These are phyloP conservation scores for Lasioglossum pauxillum DNA, from an alignment of 2,888 invertebrate genomes.

Conservation along the genomic window DNA sequence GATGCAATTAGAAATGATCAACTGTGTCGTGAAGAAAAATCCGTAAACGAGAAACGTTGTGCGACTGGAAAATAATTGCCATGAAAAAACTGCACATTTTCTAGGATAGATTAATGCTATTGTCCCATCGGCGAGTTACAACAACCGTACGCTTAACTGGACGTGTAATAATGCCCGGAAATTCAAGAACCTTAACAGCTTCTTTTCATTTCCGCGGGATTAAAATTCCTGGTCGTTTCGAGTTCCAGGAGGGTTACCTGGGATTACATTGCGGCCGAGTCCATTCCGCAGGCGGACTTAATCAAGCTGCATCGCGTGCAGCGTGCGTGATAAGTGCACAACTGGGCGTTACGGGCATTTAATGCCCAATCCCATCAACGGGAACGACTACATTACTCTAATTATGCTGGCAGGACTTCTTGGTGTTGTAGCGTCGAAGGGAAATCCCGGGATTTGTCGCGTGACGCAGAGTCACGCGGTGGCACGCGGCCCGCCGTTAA, in stretches of 20 bases:
- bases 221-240: neutral
- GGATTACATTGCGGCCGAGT: neutral
- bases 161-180: neutral
- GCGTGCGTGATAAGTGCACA: conserved; percentile 13
- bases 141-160: neutral
- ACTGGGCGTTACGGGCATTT: conserved; percentile 30
- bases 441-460: conserved; percentile 59
- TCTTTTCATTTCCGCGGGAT: neutral
- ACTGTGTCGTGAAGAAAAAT: too few species aligned
- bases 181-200: neutral
- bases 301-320: conserved; percentile 5
- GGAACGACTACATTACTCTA: conserved; percentile 54
- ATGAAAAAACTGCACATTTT: neutral
- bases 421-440: conserved; percentile 33
- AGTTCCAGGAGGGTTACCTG: neutral
- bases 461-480: conserved; percentile 53
- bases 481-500: conserved; percentile 52
- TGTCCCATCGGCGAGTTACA: neutral
- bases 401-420: conserved; percentile 54
- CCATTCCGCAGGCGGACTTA: neutral
- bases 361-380: conserved; percentile 33
- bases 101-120: neutral
- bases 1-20: neutral
- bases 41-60: too few species aligned
- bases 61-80: neutral